Evolutionary conservation across 2,888 invertebrate genomes (phyloP), one percentile per base, ranked within the genome.

Genomic region (Gymnocheta viridis): DNA sequence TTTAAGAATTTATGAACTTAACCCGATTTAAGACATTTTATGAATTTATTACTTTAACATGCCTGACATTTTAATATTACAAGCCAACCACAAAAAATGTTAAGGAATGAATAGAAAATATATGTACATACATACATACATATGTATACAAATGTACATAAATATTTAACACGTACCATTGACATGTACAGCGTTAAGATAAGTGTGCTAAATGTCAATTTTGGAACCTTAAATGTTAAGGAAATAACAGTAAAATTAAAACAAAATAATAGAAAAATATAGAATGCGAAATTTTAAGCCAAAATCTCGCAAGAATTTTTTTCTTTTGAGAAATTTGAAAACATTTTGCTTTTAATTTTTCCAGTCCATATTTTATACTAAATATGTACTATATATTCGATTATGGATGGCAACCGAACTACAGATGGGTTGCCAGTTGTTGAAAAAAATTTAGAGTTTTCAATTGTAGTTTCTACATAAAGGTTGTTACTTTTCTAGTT

Each of bases 31-130:
- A 74, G 66, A 80, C 82, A 76, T 80, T 80, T 66, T 79, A 22
- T 47, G 54, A 80, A 80, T 81, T 81, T 84, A 77, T 73, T 41
- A 56, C 69, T 69, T 80, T 60, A 72, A 67, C 76, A 80, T 77
- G 80, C 41, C 66, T 80, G 80, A 81, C 84, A 81, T 81, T 77
- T 84, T 77, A 84, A 84, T 84, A 67, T 29, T 77, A 44, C 44
- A 19, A 70, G 60, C 12, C 12, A 29, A 69, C 6, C n/a, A 41
- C 29, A 24, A 17, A 27, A 12, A 56, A 32, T 41, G 29, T 27
- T n/a, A 35, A 12, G 35, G 10, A 17, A 7, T 35, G 22, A 0
- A n/a, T 69, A 38, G 44, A 60, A 32, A 47, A 58, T 7, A 44
- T 10, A 32, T n/a, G n/a, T n/a, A n/a, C n/a, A n/a, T n/a, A n/a